These are phyloP conservation scores for Nothoprocta pentlandii DNA, from an alignment of 2,113 vertebrate genomes.

Conservation along the genomic window DNA sequence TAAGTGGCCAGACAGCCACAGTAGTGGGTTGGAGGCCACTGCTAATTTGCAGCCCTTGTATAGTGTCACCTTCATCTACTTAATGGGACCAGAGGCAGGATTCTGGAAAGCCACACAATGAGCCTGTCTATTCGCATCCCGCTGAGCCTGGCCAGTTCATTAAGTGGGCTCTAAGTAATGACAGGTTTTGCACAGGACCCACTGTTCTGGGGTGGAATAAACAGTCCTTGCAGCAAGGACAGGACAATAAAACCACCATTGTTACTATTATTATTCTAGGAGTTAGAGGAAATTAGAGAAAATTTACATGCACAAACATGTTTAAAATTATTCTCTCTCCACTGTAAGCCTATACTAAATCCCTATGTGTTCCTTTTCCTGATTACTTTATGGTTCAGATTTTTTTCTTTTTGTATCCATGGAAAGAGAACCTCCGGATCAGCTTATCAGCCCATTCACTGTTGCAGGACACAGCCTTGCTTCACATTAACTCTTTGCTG, in stretches of 20 bases:
- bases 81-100: conserved; percentile 53
- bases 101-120: conserved; percentile 7
- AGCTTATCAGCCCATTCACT: not conserved
- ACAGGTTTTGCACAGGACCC: conserved; percentile 30
- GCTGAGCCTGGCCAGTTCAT: conserved; percentile 29
- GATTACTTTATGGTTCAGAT: not conserved
- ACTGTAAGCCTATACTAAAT: not conserved
- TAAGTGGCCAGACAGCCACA: conserved; percentile 46
- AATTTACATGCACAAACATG: not conserved
- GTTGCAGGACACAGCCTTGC: not conserved
- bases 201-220: conserved; percentile 30
- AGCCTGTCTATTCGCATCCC: conserved; percentile 16
- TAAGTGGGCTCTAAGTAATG: conserved; percentile 50
- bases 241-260: not conserved
- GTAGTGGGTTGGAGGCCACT: conserved; percentile 28
- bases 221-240: conserved; percentile 32
- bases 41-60: conserved; percentile 47
- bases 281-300: not conserved
- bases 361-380: not conserved
- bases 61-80: conserved; percentile 15
- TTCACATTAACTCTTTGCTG: not conserved
- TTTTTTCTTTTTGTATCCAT: not conserved
- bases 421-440: not conserved
- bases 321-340: not conserved
- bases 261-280: not conserved